Evolutionary conservation across 2,113 vertebrate species (phyloP).

Genomic region (Nicator chloris): DNA sequence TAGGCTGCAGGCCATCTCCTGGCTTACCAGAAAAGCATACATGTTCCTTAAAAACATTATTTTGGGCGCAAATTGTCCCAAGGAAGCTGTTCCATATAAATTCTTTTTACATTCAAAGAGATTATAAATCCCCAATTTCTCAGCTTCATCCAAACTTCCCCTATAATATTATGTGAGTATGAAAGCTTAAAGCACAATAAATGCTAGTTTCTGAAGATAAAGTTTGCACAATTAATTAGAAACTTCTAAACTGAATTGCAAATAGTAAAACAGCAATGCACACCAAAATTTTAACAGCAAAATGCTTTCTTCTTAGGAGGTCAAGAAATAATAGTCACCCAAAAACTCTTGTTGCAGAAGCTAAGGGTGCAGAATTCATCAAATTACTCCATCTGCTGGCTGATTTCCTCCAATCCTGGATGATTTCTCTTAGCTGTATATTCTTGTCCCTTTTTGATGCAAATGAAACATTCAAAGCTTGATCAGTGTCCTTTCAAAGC

Average conservation of each 20-base stretch:
- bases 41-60: neutral
- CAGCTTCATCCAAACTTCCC: neutral
- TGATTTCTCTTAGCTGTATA: constrained; percentile 15
- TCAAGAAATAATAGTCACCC: neutral
- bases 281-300: neutral
- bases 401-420: constrained; percentile 46
- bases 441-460: constrained; percentile 54
- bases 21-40: neutral
- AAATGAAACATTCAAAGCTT: constrained; percentile 57
- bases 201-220: neutral
- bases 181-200: neutral
- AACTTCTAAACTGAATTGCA: neutral
- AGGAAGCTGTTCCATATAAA: neutral
- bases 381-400: constrained; percentile 50
- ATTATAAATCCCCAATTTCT: neutral
- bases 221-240: neutral
- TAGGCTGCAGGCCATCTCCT: neutral
- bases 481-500: constrained; percentile 62
- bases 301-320: neutral
- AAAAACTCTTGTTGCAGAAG: neutral
- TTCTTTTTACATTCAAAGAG: neutral
- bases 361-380: neutral
- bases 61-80: neutral
- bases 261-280: neutral
- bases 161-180: neutral